Base-by-base conservation (phyloP, 2,888 invertebrate genomes). In the Heteromyza rotundicornis region DNA sequence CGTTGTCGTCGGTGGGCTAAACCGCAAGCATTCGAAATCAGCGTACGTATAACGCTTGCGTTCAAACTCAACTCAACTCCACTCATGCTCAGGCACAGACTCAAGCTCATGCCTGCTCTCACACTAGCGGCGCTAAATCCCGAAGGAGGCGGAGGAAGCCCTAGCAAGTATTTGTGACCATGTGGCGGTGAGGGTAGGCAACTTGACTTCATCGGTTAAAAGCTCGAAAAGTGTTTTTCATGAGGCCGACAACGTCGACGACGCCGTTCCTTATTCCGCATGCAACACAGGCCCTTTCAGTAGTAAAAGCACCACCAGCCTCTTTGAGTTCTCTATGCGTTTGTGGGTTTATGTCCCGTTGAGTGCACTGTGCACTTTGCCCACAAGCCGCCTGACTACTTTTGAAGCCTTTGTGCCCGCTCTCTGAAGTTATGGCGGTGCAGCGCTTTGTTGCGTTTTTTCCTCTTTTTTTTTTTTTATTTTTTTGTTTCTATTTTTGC, bases 271-370 rank as follows among this genome's bases (percentile, higher is more conserved):
- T 47, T 47, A n/a, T 20, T 47, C 19, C 20, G 47, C 20, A 47
- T 47, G 47, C 17, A 47, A 19, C 47, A 47, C 14, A 14, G 2
- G 10, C 47, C 17, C 19, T n/a, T n/a, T n/a, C n/a, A n/a, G n/a
- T n/a, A n/a, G n/a, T n/a, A n/a, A n/a, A 47, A 47, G 17, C 19
- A 14, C 47, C 19, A 2, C 47, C 3, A 2, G 8, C 7, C 17
- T 19, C 19, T 19, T 20, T 17, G 47, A 5, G 2, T 14, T 5
- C 17, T 47, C 20, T 40, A 40, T 3, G 40, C 40, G 32, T n/a
- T 40, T 47, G 7, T 17, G 17, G 44, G 23, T n/a, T 36, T 36
- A 22, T 55, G 55, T 40, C 22, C 55, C 40, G 40, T 55, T 22
- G 40, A 55, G 55, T 55, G 55, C 40, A 32, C 53, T 53, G 32